Evolutionary conservation across 2,113 vertebrate genomes (phyloP).

Genomic region (Tachycineta bicolor): DNA sequence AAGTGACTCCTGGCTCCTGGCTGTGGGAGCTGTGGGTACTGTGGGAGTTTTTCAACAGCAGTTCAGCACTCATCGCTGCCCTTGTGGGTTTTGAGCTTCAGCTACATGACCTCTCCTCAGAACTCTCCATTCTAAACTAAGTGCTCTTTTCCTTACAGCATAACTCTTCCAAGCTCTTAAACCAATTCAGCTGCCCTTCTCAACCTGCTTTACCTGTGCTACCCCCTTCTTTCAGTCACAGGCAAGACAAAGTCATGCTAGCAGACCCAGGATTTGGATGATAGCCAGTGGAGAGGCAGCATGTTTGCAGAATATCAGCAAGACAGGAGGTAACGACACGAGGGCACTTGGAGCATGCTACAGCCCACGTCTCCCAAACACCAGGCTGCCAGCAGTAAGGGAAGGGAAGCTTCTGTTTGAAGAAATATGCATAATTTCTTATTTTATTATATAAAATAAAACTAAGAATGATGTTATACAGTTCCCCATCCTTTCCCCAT

Average conservation of each 20-base stretch:
- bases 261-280: not conserved
- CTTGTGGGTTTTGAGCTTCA: not conserved
- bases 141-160: not conserved
- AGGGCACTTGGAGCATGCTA: not conserved
- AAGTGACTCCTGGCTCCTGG: not conserved
- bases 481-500: fast-evolving
- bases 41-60: not conserved
- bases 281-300: not conserved
- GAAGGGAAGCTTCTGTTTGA: not conserved
- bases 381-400: not conserved
- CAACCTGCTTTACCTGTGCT: not conserved
- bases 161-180: not conserved
- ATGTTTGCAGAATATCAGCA: not conserved
- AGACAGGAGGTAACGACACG: not conserved
- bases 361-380: not conserved
- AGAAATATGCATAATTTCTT: not conserved
- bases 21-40: not conserved
- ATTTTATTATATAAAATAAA: not conserved
- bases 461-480: not conserved
- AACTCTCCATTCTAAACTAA: not conserved
- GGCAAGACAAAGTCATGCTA: not conserved
- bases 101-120: not conserved
- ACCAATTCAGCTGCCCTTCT: not conserved
- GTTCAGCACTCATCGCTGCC: not conserved
- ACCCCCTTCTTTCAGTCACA: not conserved